Base-by-base conservation (phyloP, 2,888 invertebrate species). In the Megastigmus dorsalis region DNA sequence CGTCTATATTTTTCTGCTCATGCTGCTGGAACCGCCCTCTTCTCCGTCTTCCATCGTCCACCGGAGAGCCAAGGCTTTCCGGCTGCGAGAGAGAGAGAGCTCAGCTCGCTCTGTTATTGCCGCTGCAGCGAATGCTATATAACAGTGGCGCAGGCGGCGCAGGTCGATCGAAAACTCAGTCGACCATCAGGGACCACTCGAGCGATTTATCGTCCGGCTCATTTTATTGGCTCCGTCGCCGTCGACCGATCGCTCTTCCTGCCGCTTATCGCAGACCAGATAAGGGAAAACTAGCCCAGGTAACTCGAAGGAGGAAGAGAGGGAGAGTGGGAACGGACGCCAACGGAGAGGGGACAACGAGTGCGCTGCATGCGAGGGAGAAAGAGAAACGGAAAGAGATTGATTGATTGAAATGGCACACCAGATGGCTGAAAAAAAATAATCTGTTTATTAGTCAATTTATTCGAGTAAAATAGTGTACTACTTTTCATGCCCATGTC, bases 121-220 rank as follows among this genome's bases (percentile, higher is more conserved):
- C 36, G 63, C n/a, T 30, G 63, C 50, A 38, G 23, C 50, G n/a
- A n/a, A n/a, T n/a, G n/a, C n/a, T n/a, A n/a, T n/a, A n/a, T n/a
- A 63, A 28, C 36, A 33, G 15, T 18, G 30, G 43, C 59, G 43
- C 4, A 33, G 13, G 43, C 23, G 30, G 26, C n/a, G n/a, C 38
- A 30, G 54, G 38, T 38, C 62, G 62, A 70, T 70, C 69, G 69
- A 69, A 52, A 52, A 41, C 69, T 60, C 30, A 69, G 41, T 55
- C 45, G 45, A 63, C 52, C 70, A 45, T 54, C 45, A 54, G 77
- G 52, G 50, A 79, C 81, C 78, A 72, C 77, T 73, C 78, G 54
- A 62, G 81, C 82, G 80, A 84, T 84, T 84, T 84, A 84, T 84
- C 82, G 84, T 78, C 79, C 73, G 76, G 79, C 83, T 83, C 83